Base-by-base conservation (phyloP, 1,140 invertebrate genomes). In the Anthonomus grandis region DNA sequence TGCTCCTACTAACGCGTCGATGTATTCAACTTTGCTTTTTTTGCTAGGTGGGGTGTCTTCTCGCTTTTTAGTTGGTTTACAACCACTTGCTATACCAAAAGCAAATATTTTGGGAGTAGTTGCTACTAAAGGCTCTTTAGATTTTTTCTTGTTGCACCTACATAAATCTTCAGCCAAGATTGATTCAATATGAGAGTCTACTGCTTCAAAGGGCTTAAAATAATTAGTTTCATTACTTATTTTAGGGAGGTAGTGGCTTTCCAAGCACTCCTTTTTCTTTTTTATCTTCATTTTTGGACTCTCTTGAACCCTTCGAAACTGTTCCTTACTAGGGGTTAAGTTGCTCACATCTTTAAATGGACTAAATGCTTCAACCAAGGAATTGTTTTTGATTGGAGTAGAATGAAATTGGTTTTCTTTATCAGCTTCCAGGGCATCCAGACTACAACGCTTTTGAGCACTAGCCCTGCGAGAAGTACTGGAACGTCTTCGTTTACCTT, bases 1-100 rank as follows among this genome's bases (percentile, higher is more conserved):
- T 39, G 78, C 77, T 6, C 76, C 75, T 6, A 80, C 74, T 47
- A 79, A 78, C 49, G 79, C 78, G 8, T 78, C 76, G 0, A 79
- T 76, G 62, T 76, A 75, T 31, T 72, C 65, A 10, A 68, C 62
- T 57, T 71, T 70, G 13, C 65, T 22, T 56, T 60, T 67, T 60
- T 71, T 70, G 31, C 18, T 51, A 0, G 63, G 57, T 2, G 64
- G 62, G 41, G 42, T 12, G 15, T 53, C 17, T 50, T 59, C 38
- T 48, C 24, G 25, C 54, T 50, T 39, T 17, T 52, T 22, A 24
- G 47, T 36, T 47, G 36, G 21, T 17, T 54, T 46, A 13, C 45
- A 51, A 47, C 64, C 64, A 18, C 63, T 66, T 2, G 68, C 69
- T 46, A 68, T 69, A 12, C 69, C 69, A 8, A 63, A 51, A 9